Percentiles rank a stretch among this genome's conserved stretches.
Conservation (phyloP, 1,140 invertebrate genomes). For the Gryllus bimaculatus region DNA sequence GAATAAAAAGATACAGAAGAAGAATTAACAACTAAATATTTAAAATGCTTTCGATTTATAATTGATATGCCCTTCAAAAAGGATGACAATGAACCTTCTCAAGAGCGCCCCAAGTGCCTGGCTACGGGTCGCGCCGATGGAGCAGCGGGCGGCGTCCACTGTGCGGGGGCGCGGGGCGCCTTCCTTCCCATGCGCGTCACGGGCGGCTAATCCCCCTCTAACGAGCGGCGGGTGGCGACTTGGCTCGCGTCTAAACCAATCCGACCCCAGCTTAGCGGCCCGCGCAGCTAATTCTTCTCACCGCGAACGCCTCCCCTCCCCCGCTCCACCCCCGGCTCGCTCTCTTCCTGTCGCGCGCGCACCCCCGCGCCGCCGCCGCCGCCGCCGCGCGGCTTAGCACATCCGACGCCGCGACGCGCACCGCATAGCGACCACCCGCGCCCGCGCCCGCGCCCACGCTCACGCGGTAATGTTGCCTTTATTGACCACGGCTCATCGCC, state of each 20-base stretch:
- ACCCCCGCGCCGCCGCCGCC: too few relatives aligned
- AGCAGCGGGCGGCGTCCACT: too few relatives aligned
- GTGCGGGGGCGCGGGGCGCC: too few relatives aligned
- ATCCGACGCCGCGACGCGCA: too few relatives aligned
- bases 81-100: too few relatives aligned
- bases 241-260: not conserved
- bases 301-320: not conserved
- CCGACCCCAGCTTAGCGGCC: not conserved
- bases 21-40: not conserved
- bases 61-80: not conserved
- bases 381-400: not conserved
- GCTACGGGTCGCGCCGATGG: too few relatives aligned
- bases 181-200: not conserved
- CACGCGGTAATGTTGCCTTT: too few relatives aligned
- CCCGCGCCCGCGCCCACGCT: too few relatives aligned
- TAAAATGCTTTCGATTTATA: not conserved
- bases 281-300: not conserved
- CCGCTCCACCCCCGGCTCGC: too few relatives aligned
- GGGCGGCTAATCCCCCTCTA: not conserved
- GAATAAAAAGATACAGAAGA: not conserved
- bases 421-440: too few relatives aligned
- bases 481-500: too few relatives aligned
- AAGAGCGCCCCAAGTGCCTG: too few relatives aligned
- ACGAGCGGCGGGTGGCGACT: conserved; percentile 1
- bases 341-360: not conserved